Evolutionary conservation across 2,113 vertebrate species (phyloP).

Genomic region (Melanotaenia duboulayi): DNA sequence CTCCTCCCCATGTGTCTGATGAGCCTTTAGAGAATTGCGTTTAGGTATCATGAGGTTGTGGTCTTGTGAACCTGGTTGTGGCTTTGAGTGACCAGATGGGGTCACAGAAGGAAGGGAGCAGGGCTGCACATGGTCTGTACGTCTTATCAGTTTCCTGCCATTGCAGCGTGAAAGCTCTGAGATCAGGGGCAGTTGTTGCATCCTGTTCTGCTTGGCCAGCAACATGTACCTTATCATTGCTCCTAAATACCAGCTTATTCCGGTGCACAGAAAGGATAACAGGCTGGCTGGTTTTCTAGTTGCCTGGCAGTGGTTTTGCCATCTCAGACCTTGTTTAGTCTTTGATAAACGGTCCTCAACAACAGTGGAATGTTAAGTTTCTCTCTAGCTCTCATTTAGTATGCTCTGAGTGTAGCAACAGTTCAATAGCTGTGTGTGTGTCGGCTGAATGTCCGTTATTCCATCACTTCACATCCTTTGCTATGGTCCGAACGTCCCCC

Average conservation of each 20-base stretch:
- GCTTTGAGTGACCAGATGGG: slow-evolving; percentile 29
- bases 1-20: slow-evolving; percentile 28
- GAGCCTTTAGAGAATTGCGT: slow-evolving; percentile 58
- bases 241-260: slow-evolving; percentile 47
- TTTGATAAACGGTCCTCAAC: slow-evolving; percentile 27
- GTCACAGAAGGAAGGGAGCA: slow-evolving; percentile 14
- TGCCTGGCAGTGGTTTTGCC: slow-evolving; percentile 1
- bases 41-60: slow-evolving; percentile 63
- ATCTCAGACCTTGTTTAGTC: slow-evolving; percentile 7
- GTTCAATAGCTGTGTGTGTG: slow-evolving; percentile 48
- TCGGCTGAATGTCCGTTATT: slow-evolving; percentile 39
- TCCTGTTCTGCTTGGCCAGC: slow-evolving; percentile 28
- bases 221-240: slow-evolving; percentile 15
- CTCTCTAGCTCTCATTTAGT: slow-evolving; percentile 45
- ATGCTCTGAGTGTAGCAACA: slow-evolving; percentile 48
- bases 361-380: slow-evolving; percentile 66
- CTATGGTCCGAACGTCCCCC: slow-evolving; percentile 19
- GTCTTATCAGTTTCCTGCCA: slow-evolving; percentile 72
- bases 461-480: slow-evolving; percentile 58
- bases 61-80: slow-evolving; percentile 51
- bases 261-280: neutral
- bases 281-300: neutral
- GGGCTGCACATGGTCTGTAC: slow-evolving; percentile 34
- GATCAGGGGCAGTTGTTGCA: slow-evolving; percentile 34
- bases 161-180: slow-evolving; percentile 26